A percentile compares a stretch with the other conserved stretches of the same genome.
Conservation (phyloP, 2,888 invertebrate genomes). For the Masnerella sp. region DNA sequence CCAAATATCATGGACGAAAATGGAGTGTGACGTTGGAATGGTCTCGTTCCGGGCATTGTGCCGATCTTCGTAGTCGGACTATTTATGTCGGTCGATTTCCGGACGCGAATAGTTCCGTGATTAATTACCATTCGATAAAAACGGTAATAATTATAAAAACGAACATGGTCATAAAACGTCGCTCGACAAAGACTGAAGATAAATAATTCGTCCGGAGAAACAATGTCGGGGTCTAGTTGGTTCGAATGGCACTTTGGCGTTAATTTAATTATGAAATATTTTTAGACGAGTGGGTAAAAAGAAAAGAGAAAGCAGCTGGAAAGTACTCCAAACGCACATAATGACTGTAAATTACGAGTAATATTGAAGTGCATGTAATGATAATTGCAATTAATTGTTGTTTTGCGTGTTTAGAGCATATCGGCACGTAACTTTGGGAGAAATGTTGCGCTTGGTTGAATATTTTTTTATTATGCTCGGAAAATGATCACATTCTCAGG, state of each 20-base stretch:
- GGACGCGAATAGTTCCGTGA: too few species aligned
- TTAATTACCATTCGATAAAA: too few species aligned
- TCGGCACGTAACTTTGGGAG: conserved; percentile 36
- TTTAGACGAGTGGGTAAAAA: conserved; percentile 38
- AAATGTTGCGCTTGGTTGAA: conserved; percentile 33
- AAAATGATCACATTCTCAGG: too few species aligned
- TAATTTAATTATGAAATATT: conserved; percentile 54
- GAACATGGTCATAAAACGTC: too few species aligned
- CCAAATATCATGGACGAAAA: conserved; percentile 66
- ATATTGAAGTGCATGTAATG: conserved; percentile 50
- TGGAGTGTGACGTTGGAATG: conserved; percentile 54
- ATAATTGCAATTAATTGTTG: conserved; percentile 50
- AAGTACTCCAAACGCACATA: conserved; percentile 48
- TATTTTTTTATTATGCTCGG: conserved; percentile 20
- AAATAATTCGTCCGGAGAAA: too few species aligned
- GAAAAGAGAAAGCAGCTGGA: conserved; percentile 59
- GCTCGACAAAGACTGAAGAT: too few species aligned
- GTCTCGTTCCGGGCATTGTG: conserved; percentile 33
- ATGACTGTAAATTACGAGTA: conserved; percentile 54
- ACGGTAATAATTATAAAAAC: too few species aligned
- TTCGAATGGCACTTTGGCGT: too few species aligned
- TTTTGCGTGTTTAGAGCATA: conserved; percentile 40
- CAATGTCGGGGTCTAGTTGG: too few species aligned
- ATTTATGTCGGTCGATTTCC: conserved; percentile 14
- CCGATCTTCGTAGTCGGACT: conserved; percentile 1